These are phyloP conservation scores for Pseudolycoriella hygida DNA, from an alignment of 2,888 invertebrate genomes.

Conservation along the genomic window DNA sequence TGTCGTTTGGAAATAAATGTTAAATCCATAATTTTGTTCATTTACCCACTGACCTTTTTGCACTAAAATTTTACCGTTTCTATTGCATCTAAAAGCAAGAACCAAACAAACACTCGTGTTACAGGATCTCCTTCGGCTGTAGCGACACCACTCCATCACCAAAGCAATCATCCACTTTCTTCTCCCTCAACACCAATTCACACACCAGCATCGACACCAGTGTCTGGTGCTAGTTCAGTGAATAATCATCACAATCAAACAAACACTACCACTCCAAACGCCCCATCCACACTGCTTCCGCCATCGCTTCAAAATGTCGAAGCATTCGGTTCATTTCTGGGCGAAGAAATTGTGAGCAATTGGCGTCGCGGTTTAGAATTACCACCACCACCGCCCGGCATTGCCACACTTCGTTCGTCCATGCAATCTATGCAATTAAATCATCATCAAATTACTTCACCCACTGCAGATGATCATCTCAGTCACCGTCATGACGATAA, in stretches of 20 bases:
- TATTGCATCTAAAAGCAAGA: too few species aligned
- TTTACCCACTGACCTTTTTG: too few species aligned
- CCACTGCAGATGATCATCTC: conserved; percentile 16
- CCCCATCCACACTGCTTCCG: conserved; percentile 21
- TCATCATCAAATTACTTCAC: conserved; percentile 9
- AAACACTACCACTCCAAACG: conserved; percentile 19
- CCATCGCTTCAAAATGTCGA: conserved; percentile 46
- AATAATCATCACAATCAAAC: conserved; percentile 9
- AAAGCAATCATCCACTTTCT: conserved; percentile 2
- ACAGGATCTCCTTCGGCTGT: conserved; percentile 14
- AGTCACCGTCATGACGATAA: conserved; percentile 17
- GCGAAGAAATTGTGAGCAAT: conserved; percentile 67
- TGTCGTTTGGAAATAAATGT: too few species aligned
- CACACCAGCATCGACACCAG: conserved; percentile 5
- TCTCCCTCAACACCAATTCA: conserved; percentile 6
- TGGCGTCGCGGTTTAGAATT: conserved; percentile 53
- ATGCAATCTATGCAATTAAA: conserved; percentile 5
- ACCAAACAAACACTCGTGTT: conserved; percentile 9
- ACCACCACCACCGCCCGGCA: conserved; percentile 20
- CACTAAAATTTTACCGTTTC: too few species aligned
- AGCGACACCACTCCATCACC: conserved; percentile 8
- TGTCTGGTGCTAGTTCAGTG: conserved; percentile 3
- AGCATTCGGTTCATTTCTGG: conserved; percentile 54
- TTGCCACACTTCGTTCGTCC: conserved; percentile 4
- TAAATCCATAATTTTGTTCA: too few species aligned